phyloP scores from a whole-genome alignment of 2,888 invertebrate genomes.

The Proisotoma minuta region DNA sequence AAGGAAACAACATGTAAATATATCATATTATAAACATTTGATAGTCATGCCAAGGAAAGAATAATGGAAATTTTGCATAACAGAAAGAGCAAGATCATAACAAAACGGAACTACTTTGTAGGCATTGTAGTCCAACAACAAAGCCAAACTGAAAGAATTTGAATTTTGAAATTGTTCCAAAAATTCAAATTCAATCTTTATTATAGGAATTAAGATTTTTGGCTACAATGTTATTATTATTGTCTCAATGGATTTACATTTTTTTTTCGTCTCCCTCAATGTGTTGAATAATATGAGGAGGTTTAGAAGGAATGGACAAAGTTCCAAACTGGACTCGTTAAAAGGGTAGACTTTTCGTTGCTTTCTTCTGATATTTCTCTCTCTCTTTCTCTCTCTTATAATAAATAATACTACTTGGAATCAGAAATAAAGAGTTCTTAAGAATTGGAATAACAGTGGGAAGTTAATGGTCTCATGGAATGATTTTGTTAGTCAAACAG shows the following conservation, averaged over 20 bases:
- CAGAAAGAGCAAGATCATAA: conserved; percentile 8
- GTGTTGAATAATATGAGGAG: too few relatives aligned
- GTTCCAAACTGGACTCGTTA: conserved; percentile 12
- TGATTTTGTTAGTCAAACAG: background rate
- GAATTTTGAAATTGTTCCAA: conserved; percentile 17
- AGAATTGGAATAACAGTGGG: background rate
- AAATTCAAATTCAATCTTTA: conserved; percentile 13
- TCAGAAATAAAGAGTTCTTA: background rate
- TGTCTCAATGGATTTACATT: background rate
- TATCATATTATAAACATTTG: too few relatives aligned
- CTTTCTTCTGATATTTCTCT: background rate
- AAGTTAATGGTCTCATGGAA: background rate
- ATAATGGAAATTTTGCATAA: too few relatives aligned
- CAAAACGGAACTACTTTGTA: conserved; percentile 11
- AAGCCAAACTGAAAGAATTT: background rate
- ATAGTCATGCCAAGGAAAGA: too few relatives aligned
- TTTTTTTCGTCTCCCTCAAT: too few relatives aligned
- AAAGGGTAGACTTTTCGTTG: conserved; percentile 8
- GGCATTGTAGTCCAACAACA: background rate
- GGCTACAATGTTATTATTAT: conserved; percentile 1
- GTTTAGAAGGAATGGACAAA: conserved; percentile 9
- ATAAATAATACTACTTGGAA: background rate
- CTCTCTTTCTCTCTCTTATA: background rate
- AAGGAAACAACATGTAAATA: conserved; percentile 1
- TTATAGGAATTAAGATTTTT: conserved; percentile 14